Evolutionary conservation across 2,113 vertebrate genomes (phyloP).

Genomic region (Brienomyrus brachyistius): DNA sequence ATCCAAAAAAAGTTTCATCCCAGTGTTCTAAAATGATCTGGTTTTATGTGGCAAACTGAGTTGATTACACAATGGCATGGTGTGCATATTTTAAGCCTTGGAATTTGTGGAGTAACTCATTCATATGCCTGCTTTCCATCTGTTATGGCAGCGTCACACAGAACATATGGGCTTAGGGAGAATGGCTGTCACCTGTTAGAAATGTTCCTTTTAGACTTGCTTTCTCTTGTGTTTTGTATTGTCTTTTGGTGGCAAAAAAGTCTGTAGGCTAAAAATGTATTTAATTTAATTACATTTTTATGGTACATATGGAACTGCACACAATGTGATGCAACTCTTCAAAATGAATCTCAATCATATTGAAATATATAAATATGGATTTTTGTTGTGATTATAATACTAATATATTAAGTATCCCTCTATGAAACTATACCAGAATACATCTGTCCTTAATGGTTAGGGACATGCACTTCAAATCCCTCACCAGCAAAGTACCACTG

Average conservation of each 20-base stretch:
- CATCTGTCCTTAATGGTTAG: no score
- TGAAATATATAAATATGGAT: background rate
- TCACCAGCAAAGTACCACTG: no score
- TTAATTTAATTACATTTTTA: background rate
- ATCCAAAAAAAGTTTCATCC: background rate
- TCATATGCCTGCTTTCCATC: background rate
- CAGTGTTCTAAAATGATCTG: background rate
- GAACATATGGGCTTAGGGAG: background rate
- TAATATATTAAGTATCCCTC: no score
- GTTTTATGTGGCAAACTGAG: background rate
- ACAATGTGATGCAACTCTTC: background rate
- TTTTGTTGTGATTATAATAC: no score
- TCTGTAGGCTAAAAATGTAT: no score
- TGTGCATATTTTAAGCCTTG: background rate
- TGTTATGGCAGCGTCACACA: background rate
- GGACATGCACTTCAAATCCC: no score
- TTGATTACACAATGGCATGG: background rate
- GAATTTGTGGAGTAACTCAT: background rate
- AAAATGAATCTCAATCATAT: background rate
- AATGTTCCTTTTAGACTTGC: background rate
- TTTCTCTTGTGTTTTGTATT: no score
- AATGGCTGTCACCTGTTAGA: background rate
- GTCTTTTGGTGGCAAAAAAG: no score
- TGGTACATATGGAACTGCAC: background rate
- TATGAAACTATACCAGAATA: no score